Evolutionary conservation across 2,797 vertebrate species (phyloP).

Genomic region (Argya squamiceps): DNA sequence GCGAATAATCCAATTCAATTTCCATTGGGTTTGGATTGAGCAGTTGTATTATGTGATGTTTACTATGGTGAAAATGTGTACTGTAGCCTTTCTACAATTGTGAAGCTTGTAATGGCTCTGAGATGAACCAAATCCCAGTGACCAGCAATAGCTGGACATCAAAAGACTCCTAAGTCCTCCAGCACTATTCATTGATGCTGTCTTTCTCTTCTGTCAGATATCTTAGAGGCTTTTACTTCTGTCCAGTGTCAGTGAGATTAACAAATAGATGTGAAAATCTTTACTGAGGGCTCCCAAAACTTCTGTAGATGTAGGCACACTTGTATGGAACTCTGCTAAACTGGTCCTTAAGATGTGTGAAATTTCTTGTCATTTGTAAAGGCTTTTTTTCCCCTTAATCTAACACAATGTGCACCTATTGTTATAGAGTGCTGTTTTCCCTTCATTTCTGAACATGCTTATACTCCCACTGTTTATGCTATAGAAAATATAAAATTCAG

Average conservation of each 20-base stretch:
- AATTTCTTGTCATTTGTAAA: neutral
- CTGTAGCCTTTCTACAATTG: neutral
- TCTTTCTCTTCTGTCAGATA: neutral
- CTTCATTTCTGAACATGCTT: neutral
- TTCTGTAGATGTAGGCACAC: neutral
- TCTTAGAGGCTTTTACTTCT: neutral
- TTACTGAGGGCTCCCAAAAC: neutral
- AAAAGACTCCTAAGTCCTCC: neutral
- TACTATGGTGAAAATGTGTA: neutral
- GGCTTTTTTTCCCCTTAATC: accelerated
- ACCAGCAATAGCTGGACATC: neutral
- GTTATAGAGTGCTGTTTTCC: neutral
- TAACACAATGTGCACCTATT: neutral
- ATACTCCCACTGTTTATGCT: neutral
- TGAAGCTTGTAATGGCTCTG: neutral
- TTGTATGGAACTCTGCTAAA: neutral
- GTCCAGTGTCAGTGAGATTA: neutral
- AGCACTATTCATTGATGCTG: neutral
- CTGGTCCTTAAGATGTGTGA: neutral
- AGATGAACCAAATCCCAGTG: neutral
- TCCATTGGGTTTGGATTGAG: neutral
- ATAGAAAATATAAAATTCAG: neutral
- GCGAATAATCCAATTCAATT: neutral
- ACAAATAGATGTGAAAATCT: neutral
- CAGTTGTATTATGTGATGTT: neutral